phyloP scores from a whole-genome alignment of 2,888 invertebrate species.

The Onchidella celtica region DNA sequence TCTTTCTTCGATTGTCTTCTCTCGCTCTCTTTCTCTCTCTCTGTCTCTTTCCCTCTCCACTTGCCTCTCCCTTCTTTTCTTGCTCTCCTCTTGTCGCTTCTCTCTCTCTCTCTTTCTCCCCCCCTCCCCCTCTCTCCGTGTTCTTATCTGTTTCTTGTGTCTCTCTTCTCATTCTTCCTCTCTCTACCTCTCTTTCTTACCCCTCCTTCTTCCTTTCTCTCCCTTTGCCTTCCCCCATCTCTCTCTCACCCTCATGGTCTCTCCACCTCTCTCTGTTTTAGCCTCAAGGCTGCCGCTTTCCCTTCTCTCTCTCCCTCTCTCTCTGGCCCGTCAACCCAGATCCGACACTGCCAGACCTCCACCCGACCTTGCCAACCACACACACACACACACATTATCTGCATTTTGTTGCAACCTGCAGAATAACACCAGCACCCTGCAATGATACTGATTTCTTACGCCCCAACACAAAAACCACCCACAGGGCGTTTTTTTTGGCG shows the following conservation, averaged over 20 bases:
- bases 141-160: background rate
- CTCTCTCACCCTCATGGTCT: background rate
- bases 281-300: too few relatives aligned
- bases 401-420: too few relatives aligned
- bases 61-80: constrained; percentile 10
- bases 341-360: background rate
- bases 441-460: too few relatives aligned
- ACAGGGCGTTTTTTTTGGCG: too few relatives aligned
- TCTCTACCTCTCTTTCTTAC: too few relatives aligned
- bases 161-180: background rate
- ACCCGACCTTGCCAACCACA: too few relatives aligned
- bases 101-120: background rate
- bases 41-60: background rate
- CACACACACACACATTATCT: too few relatives aligned
- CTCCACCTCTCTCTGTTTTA: background rate
- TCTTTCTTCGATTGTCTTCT: too few relatives aligned
- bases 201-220: constrained; percentile 13
- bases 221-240: background rate
- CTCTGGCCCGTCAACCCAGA: background rate
- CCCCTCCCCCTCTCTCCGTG: background rate
- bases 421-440: too few relatives aligned
- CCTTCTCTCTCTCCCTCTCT: too few relatives aligned
- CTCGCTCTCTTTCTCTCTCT: too few relatives aligned
- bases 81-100: background rate
- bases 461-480: too few relatives aligned